Base-by-base conservation (phyloP, 2,797 vertebrate species). In the Phataginus tetradactyla region DNA sequence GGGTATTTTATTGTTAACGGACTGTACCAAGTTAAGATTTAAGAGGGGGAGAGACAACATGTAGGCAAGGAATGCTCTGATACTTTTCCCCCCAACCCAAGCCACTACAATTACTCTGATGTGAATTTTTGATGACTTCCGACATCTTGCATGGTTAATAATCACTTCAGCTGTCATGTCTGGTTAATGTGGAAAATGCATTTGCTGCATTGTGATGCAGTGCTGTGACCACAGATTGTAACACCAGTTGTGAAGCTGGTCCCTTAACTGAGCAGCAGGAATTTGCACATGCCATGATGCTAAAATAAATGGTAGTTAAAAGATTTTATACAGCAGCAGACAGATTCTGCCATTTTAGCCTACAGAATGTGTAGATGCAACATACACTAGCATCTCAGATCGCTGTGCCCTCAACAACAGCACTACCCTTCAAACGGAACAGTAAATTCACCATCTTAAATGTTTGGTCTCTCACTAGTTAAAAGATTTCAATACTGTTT, bases 101-200 rank as follows among this genome's bases (percentile, higher is more conserved):
- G 98, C 98, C 98, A 99, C 99, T 99, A 99, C 99, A 99, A 99
- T 99, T 99, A 99, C 99, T 99, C 99, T 99, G 99, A 99, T 99
- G 99, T 99, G 99, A 99, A 99, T 99, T 99, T 99, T 98, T 99
- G 99, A 99, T 99, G 99, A 99, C 99, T 99, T 99, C 99, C 99
- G 99, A 99, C 99, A 99, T 99, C 99, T 99, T 99, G 99, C 99
- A 99, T 99, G 99, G 99, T 99, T 99, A 99, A 99, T 99, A 99
- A 99, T 99, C 98, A 96, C 99, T 99, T 99, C 99, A 99, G 99
- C 99, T 99, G 99, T 99, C 99, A 99, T 99, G 99, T 99, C 99
- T 99, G 99, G 99, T 99, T 99, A 99, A 99, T 99, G 99, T 99
- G 99, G 99, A 98, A 99, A 99, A 98, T 98, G 98, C 98, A 98